Base-by-base conservation (phyloP, 2,113 vertebrate species). In the Prunella himalayana region DNA sequence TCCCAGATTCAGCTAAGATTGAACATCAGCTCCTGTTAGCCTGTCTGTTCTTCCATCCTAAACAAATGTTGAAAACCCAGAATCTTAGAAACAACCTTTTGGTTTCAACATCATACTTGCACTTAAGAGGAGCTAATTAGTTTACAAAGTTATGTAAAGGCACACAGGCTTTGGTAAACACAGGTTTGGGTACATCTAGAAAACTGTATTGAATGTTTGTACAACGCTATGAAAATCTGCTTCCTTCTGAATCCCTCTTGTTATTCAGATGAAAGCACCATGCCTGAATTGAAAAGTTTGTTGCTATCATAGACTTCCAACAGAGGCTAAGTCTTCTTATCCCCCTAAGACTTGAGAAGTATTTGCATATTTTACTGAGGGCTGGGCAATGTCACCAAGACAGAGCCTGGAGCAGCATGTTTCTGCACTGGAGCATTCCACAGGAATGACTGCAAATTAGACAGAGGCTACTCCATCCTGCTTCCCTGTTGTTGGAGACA, bases 381-480 rank as follows among this genome's bases (percentile, higher is more conserved):
- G 75, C 68, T 56, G 76, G 71, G 59, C 35, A 82, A 28, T 49
- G 92, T 80, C 93, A 90, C 66, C 20, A 86, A 69, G 42, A 70
- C 54, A 82, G 45, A 85, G 59, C 47, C 50, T 70, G 35, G 17
- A 95, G 71, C 85, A 80, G 82, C 75, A 19, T 77, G 68, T 65
- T 83, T 85, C 85, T 77, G 54, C 68, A 83, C 54, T 56, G 71
- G 24, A 90, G 63, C 87, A 77, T 90, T 87, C 82, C 87, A 77
- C 11, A 35, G 54, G 71, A 95, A 45, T 53, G 47, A 63, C 75
- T 82, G 87, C 76, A 95, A 88, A 94, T 95, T 77, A 95, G 77
- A 65, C 71, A 83, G 35, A 91, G 63, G 75, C 61, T 73, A 83
- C 87, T 95, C 93, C 85, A 96, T 61, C 79, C 50, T 77, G 90